These are phyloP conservation scores for Cirrhinus molitorella DNA, from an alignment of 2,797 vertebrate genomes.

Conservation along the genomic window DNA sequence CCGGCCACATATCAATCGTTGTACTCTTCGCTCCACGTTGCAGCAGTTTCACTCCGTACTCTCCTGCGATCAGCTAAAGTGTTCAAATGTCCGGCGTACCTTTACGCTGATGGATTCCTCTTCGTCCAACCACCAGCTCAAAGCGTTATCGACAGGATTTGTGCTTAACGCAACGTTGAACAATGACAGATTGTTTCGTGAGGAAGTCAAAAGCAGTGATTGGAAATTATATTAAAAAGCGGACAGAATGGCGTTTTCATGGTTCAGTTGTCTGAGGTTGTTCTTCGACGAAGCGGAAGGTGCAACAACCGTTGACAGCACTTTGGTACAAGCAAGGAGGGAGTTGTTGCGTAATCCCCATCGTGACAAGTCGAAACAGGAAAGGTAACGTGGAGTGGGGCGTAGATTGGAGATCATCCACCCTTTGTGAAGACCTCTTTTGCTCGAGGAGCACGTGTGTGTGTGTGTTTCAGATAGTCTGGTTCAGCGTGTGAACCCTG, in stretches of 20 bases:
- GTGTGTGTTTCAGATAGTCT: conserved; percentile 1
- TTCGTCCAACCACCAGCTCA: conserved; percentile 23
- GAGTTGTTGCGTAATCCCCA: conserved; percentile 74
- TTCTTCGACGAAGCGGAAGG: conserved; percentile 69
- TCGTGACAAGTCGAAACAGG: conserved; percentile 44
- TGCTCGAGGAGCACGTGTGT: neutral
- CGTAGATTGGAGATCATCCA: neutral
- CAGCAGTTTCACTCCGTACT: neutral
- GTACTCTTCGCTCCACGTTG: neutral
- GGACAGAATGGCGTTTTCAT: conserved; percentile 59
- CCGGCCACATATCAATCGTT: neutral
- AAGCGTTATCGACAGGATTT: conserved; percentile 17
- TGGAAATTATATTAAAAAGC: conserved; percentile 64
- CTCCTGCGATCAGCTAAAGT: conserved; percentile 12
- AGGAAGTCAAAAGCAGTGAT: neutral
- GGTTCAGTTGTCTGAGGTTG: conserved; percentile 70
- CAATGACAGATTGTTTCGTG: neutral
- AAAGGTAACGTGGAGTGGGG: conserved; percentile 14
- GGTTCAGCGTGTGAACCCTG: conserved; percentile 21
- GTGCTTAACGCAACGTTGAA: conserved; percentile 45
- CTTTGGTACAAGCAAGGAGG: conserved; percentile 84
- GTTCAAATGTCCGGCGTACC: conserved; percentile 33
- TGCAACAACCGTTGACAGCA: conserved; percentile 75
- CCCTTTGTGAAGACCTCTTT: neutral
- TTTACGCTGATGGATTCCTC: conserved; percentile 19